Percentiles rank a stretch among this genome's conserved stretches.
Evolutionary conservation across 2,797 vertebrate genomes (phyloP).

Genomic region (Protonibea diacanthus): DNA sequence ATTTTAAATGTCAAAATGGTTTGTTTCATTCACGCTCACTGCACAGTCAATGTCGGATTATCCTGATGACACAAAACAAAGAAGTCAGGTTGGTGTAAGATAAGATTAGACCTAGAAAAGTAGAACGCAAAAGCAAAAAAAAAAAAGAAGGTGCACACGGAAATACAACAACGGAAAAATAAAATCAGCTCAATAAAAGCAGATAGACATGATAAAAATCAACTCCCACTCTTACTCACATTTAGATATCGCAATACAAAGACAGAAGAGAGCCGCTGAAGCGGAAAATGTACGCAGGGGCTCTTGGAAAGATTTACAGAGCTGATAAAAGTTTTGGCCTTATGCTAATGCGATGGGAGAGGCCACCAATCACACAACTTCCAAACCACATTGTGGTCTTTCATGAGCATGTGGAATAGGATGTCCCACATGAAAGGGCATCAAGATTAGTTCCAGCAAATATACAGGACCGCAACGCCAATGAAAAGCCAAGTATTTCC

Average conservation of each 20-base stretch:
- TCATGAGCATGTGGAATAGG: constrained; percentile 2
- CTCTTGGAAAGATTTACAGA: not conserved
- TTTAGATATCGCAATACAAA: constrained; percentile 15
- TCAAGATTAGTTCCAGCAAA: not conserved
- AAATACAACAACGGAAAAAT: not conserved
- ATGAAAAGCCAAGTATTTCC: not conserved
- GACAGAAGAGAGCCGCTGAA: not conserved
- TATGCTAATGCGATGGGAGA: not conserved
- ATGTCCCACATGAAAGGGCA: constrained; percentile 1
- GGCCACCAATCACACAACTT: not conserved
- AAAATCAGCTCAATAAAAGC: not conserved
- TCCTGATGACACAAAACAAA: not conserved
- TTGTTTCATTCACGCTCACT: not conserved
- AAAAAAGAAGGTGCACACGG: not conserved
- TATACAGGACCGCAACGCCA: not conserved
- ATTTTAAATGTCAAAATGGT: constrained; percentile 1
- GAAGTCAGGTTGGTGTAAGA: not conserved
- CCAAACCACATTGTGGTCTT: constrained; percentile 6
- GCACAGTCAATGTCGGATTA: not conserved
- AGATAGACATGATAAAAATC: not conserved
- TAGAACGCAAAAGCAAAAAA: not conserved
- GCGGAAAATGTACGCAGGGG: not conserved
- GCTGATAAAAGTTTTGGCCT: not conserved
- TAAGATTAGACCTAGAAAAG: constrained; percentile 1
- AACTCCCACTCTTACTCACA: not conserved